These are phyloP conservation scores for Agrochola lychnidis DNA, from an alignment of 2,888 invertebrate species.

Conservation along the genomic window DNA sequence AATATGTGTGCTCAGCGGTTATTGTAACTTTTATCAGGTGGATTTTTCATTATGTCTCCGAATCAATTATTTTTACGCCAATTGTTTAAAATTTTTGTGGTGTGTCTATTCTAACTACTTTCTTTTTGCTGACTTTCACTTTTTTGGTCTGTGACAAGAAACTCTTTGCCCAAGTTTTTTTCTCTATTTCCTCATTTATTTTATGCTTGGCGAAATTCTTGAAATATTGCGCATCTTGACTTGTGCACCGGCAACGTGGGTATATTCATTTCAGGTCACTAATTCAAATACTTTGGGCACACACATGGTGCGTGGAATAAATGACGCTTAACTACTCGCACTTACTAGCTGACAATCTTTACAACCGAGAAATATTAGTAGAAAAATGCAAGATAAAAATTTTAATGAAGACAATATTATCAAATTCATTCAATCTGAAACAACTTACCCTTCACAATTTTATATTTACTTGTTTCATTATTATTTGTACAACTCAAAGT, in stretches of 20 bases:
- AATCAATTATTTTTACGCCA: not conserved
- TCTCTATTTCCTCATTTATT: conserved; percentile 24
- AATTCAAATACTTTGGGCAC: not conserved
- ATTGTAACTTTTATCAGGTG: too few species aligned
- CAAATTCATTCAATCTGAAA: not conserved
- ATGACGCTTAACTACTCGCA: not conserved
- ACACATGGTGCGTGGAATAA: not conserved
- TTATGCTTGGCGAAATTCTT: conserved; percentile 7
- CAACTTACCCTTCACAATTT: not conserved
- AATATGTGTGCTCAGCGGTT: not conserved
- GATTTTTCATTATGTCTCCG: not conserved
- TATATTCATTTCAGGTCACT: not conserved
- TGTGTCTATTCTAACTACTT: not conserved
- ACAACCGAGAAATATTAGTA: not conserved
- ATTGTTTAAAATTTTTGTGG: not conserved
- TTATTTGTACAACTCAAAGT: conserved; percentile 19
- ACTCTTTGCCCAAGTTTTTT: not conserved
- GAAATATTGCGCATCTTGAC: conserved; percentile 13
- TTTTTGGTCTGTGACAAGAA: not conserved
- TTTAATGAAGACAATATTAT: not conserved
- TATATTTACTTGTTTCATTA: conserved; percentile 13
- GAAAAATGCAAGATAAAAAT: not conserved
- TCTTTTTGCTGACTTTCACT: not conserved
- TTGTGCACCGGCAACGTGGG: not conserved
- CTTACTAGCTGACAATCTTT: not conserved